Evolutionary conservation across 2,797 vertebrate genomes (phyloP), one percentile per base, ranked within the genome.

Genomic region (Propithecus perrieri): DNA sequence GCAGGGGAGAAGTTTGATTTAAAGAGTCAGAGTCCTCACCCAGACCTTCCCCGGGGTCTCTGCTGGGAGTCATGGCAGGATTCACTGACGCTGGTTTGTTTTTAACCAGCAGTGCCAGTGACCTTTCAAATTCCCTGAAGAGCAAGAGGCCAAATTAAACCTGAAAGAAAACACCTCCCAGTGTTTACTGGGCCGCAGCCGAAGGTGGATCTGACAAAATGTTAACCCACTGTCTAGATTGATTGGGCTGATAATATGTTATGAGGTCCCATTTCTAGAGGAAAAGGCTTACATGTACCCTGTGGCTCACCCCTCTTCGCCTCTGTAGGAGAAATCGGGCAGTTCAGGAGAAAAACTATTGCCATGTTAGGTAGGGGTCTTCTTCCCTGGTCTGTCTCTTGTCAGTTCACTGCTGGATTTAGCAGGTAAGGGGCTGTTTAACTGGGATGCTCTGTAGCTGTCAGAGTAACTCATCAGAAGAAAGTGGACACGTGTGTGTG

Each of bases 111-210:
- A 86, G 38, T 83, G 93, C 35, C 69, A 71, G 74, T 65, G 75
- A 91, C 74, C 61, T 86, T 94, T 93, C 28, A 18, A 46, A 30
- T 91, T 91, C 91, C 97, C 79, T 94, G 17, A 84, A 88, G 57
- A 96, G 89, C 89, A 76, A 50, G 93, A n/a, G 43, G 67, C 72
- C 92, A 97, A 85, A 80, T 83, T n/a, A 53, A 94, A 57, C 69
- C 38, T 22, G 24, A 48, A 72, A 88, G 48, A 79, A 75, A 75
- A 85, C 26, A 86, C 53, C 30, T 65, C 87, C 92, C 46, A 15
- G 17, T 63, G 53, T 88, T 84, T 38, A 93, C 85, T 24, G 20
- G 84, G 41, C 76, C 55, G 13, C 48, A 41, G 61, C 57, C 1
- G 1, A 71, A 92, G 59, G 90, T 46, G n/a, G 55, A 43, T 41